A percentile compares a stretch with the other conserved stretches of the same genome.
Conservation (phyloP, 35 echinoderm and acorn worm species). For the Heliocidaris erythrogramma region DNA sequence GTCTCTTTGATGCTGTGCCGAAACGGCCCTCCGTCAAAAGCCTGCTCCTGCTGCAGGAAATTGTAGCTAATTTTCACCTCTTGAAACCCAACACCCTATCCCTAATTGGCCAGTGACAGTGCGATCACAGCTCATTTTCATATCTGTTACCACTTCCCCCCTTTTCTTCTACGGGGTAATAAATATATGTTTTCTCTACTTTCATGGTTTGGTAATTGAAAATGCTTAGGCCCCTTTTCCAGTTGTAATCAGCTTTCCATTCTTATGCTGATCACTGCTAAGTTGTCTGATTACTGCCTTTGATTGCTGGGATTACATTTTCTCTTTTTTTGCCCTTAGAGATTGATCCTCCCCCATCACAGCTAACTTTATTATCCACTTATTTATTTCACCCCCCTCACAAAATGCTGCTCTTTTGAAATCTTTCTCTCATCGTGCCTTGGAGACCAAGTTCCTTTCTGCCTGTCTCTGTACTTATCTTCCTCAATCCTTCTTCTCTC, state of each 20-base stretch:
- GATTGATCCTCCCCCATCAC: neutral
- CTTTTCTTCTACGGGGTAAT: neutral
- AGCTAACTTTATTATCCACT: neutral
- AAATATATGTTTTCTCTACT: neutral
- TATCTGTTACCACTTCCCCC: neutral
- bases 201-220: neutral
- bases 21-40: neutral
- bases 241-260: neutral
- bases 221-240: neutral
- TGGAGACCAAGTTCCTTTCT: neutral
- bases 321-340: neutral
- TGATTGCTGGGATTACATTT: neutral
- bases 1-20: constrained; percentile 37
- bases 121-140: neutral
- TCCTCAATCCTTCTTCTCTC: neutral
- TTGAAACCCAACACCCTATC: constrained; percentile 35
- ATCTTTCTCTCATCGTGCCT: neutral
- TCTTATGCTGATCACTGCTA: neutral
- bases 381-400: neutral
- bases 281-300: neutral
- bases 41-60: neutral
- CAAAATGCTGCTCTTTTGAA: too few species aligned
- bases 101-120: constrained; percentile 47
- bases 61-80: constrained; percentile 52
- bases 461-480: neutral